Conservation (phyloP, 2,113 vertebrate species). For the Phycodurus eques region DNA sequence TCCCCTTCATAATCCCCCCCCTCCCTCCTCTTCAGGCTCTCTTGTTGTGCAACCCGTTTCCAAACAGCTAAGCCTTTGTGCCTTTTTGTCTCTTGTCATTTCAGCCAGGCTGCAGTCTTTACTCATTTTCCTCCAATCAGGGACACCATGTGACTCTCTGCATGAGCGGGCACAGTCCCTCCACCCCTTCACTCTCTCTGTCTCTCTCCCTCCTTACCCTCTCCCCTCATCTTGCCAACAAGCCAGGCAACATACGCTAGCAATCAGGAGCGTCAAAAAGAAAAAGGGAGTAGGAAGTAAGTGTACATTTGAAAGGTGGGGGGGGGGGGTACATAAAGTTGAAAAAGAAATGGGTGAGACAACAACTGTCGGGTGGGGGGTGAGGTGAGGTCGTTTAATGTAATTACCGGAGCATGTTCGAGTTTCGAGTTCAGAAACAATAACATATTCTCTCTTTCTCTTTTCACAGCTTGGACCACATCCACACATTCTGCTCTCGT, state of each 20-base stretch:
- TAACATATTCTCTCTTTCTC: not conserved
- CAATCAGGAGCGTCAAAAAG: conserved; percentile 65
- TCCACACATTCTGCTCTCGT: conserved; percentile 23
- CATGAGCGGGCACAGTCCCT: conserved; percentile 73
- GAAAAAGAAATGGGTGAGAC: conserved; percentile 4
- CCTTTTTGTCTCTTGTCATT: conserved; percentile 75
- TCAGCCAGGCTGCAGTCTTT: conserved; percentile 74
- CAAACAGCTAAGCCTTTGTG: conserved; percentile 74
- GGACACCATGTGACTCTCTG: conserved; percentile 76
- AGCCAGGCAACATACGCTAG: conserved; percentile 67
- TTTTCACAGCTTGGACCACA: conserved; percentile 8
- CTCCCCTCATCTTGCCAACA: conserved; percentile 23
- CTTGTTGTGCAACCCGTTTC: conserved; percentile 67
- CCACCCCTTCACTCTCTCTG: conserved; percentile 40
- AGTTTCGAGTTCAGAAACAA: conserved; percentile 5
- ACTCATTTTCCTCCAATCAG: conserved; percentile 80
- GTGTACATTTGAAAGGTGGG: conserved; percentile 14
- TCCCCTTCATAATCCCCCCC: conserved; percentile 35
- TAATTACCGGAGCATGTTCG: conserved; percentile 17
- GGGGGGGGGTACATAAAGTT: not conserved
- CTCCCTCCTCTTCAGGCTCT: conserved; percentile 49
- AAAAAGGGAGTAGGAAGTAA: conserved; percentile 37
- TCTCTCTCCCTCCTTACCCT: not conserved
- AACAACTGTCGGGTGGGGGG: not conserved
- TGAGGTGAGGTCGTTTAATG: conserved; percentile 22